Base-by-base conservation (phyloP, 92 coral and sea anemone species). In the Parazoanthus darwini region DNA sequence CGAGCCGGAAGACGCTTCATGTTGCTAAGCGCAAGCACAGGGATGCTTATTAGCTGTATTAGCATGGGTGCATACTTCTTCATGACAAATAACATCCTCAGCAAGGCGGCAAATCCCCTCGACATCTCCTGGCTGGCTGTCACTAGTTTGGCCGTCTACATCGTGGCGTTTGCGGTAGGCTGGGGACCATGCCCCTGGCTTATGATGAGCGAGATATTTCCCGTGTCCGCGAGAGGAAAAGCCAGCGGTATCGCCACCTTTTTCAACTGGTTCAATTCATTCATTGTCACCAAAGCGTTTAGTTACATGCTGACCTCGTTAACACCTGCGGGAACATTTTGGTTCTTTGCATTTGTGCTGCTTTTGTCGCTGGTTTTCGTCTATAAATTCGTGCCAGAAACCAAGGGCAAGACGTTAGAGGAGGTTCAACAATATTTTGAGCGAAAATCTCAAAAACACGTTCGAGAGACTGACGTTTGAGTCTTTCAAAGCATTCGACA, bases 141-240 rank as follows among this genome's bases (percentile, higher is more conserved):
- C 7, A 89, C 96, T 22, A 82, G 91, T 36, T 78, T 97, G 23
- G 91, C 97, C 10, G 90, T 95, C 14, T 97, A 92, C 54, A 97
- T 97, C 70, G 93, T 92, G n/a, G 98, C 93, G 1, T 97, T 97
- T 89, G 94, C 94, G 6, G 51, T 94, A 75, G 96, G 98, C 33
- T 95, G 98, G 98, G 99, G 99, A 8, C 98, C 99, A 18, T 92
- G 95, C 79, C 94, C 99, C 22, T 97, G 99, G 99, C 90, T 97
- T 22, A 81, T 93, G 44, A 97, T 97, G 98, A 94, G 98, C 58
- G 99, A 97, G 94, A 70, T 97, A 36, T 97, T 97, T 85, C 99
- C 99, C 13, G 91, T 92, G 50, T 91, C 91, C 37, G 98, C 95
- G 82, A 91, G 98, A 39, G 99, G 99, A 6, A 89, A 89, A 7